Evolutionary conservation across 1,140 invertebrate species (phyloP).

Genomic region (Macrotrachela quadricornifera): DNA sequence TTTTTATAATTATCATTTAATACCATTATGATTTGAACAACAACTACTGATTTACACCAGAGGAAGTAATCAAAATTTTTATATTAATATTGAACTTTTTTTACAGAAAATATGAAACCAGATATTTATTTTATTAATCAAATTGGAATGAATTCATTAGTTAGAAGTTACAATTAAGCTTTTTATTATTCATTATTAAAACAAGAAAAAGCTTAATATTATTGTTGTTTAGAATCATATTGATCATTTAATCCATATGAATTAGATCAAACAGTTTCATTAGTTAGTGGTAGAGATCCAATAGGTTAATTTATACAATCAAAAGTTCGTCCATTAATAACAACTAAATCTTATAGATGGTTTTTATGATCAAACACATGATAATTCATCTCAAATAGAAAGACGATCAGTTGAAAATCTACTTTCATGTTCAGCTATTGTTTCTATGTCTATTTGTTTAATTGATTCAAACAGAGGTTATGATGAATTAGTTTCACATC

Average conservation of each 20-base stretch:
- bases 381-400: conserved; percentile 66
- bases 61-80: conserved; percentile 65
- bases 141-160: conserved; percentile 80
- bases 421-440: conserved; percentile 62
- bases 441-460: conserved; percentile 75
- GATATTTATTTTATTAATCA: conserved; percentile 98
- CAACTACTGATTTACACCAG: conserved; percentile 74
- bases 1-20: conserved; percentile 96
- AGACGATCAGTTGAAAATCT: conserved; percentile 66
- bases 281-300: conserved; percentile 4
- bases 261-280: not conserved
- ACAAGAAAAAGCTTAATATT: not conserved
- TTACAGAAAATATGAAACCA: conserved; percentile 75
- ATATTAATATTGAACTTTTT: conserved; percentile 89
- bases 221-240: not conserved
- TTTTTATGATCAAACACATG: conserved; percentile 83
- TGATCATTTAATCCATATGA: not conserved
- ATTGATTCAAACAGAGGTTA: conserved; percentile 78
- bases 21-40: conserved; percentile 74
- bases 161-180: no score
- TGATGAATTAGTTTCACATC: conserved; percentile 87
- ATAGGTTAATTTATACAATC: conserved; percentile 38
- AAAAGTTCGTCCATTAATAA: conserved; percentile 47
- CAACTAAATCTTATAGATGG: conserved; percentile 68
- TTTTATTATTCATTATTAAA: not conserved